Conservation (phyloP, 2,888 invertebrate genomes). For the Diaperis boleti region DNA sequence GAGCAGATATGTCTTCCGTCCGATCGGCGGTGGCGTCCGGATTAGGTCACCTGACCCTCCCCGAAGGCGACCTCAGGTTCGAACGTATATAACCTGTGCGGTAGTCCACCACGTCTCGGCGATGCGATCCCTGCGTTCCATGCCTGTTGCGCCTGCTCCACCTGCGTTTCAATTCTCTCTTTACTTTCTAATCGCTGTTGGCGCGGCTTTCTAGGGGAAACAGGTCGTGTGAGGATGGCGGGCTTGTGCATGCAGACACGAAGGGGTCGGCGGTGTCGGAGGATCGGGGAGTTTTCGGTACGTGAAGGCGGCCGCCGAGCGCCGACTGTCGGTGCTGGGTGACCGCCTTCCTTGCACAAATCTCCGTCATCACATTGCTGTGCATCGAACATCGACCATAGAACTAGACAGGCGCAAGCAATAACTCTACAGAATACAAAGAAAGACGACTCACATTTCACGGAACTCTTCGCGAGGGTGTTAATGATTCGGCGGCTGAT, state of each 20-base stretch:
- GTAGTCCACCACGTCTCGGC: conserved; percentile 81
- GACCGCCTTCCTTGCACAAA: neutral
- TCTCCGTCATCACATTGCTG: neutral
- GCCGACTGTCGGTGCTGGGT: neutral
- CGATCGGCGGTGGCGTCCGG: conserved; percentile 36
- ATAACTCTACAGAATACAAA: conserved; percentile 20
- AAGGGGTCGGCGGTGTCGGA: neutral
- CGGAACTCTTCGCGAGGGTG: conserved; percentile 61
- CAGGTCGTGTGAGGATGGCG: neutral
- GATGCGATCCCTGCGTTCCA: conserved; percentile 68
- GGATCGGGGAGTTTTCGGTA: neutral
- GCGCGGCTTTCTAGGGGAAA: neutral
- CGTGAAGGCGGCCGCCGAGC: too few relatives aligned
- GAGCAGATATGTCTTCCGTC: conserved; percentile 24
- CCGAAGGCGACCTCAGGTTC: conserved; percentile 91
- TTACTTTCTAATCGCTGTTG: neutral
- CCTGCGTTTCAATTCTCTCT: conserved; percentile 65
- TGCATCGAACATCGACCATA: neutral
- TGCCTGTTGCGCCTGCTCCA: conserved; percentile 84
- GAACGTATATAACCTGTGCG: conserved; percentile 91
- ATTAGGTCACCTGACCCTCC: conserved; percentile 89
- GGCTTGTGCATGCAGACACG: neutral
- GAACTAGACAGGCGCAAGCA: conserved; percentile 10
- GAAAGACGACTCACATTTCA: conserved; percentile 51
- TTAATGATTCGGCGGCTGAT: conserved; percentile 61